A percentile compares a stretch with the other conserved stretches of the same genome.
phyloP scores from a whole-genome alignment of 2,797 vertebrate species.

The Champsocephalus esox region DNA sequence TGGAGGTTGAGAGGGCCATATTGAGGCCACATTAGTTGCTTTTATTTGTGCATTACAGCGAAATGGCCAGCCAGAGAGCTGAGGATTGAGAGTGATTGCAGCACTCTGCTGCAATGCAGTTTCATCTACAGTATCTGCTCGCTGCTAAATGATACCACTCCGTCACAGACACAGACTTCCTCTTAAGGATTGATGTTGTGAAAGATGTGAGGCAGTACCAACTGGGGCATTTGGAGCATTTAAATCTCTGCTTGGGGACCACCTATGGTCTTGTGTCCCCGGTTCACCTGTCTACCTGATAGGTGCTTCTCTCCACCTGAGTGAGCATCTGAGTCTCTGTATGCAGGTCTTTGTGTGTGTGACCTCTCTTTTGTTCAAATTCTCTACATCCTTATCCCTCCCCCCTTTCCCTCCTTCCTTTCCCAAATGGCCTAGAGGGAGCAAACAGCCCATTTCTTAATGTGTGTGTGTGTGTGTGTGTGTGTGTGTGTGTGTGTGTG shows the following conservation, averaged over 20 bases:
- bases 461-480: slow-evolving; percentile 13
- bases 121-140: slow-evolving; percentile 60
- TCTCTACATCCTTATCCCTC: slow-evolving; percentile 24
- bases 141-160: slow-evolving; percentile 67
- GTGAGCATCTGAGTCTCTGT: slow-evolving; percentile 34
- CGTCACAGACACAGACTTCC: slow-evolving; percentile 50
- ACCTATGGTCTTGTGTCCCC: slow-evolving; percentile 47
- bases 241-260: slow-evolving; percentile 38
- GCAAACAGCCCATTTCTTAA: slow-evolving; percentile 25
- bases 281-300: slow-evolving; percentile 47
- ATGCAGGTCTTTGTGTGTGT: slow-evolving; percentile 41
- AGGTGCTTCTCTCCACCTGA: slow-evolving; percentile 40
- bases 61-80: slow-evolving; percentile 32
- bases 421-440: slow-evolving; percentile 7
- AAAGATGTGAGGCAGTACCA: slow-evolving; percentile 49
- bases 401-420: neutral
- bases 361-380: neutral
- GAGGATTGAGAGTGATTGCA: slow-evolving; percentile 52
- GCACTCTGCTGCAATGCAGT: slow-evolving; percentile 69
- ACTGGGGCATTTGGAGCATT: slow-evolving; percentile 3
- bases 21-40: slow-evolving; percentile 36
- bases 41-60: slow-evolving; percentile 53
- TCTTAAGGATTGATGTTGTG: slow-evolving; percentile 48
- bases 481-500: slow-evolving; percentile 18
- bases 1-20: slow-evolving; percentile 26